Conservation (phyloP, 2,113 vertebrate genomes). For the Tympanuchus pallidicinctus region DNA sequence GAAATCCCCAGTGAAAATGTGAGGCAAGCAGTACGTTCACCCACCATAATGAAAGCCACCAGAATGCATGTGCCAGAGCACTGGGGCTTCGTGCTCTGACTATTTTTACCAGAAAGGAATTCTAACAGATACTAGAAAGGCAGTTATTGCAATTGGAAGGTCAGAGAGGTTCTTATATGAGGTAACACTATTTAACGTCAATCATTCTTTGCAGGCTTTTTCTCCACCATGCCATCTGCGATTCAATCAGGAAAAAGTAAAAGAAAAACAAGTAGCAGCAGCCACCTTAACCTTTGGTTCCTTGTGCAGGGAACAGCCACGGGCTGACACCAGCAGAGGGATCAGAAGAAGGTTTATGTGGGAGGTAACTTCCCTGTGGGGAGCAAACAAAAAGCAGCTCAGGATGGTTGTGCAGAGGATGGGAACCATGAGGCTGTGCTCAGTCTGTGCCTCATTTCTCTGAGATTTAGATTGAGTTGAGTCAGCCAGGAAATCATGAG, state of each 20-base stretch:
- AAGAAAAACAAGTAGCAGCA: neutral
- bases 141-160: slow-evolving; percentile 4
- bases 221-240: neutral
- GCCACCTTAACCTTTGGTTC: neutral
- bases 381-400: neutral
- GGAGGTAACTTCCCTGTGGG: neutral
- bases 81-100: neutral
- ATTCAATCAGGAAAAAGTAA: neutral
- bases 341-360: neutral
- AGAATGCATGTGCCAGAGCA: neutral
- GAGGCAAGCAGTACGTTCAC: neutral
- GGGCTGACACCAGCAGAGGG: neutral
- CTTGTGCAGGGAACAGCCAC: neutral
- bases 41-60: neutral
- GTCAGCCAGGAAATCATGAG: slow-evolving; percentile 11
- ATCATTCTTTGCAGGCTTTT: neutral
- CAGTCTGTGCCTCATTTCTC: neutral
- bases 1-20: neutral
- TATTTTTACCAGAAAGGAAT: neutral
- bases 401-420: neutral
- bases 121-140: neutral
- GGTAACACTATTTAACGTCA: neutral
- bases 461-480: slow-evolving; percentile 13
- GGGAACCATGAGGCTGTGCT: neutral
- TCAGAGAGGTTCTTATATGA: neutral